Evolutionary conservation across 1,140 invertebrate species (phyloP), one percentile per base, ranked within the genome.

Genomic region (Atta colombica): DNA sequence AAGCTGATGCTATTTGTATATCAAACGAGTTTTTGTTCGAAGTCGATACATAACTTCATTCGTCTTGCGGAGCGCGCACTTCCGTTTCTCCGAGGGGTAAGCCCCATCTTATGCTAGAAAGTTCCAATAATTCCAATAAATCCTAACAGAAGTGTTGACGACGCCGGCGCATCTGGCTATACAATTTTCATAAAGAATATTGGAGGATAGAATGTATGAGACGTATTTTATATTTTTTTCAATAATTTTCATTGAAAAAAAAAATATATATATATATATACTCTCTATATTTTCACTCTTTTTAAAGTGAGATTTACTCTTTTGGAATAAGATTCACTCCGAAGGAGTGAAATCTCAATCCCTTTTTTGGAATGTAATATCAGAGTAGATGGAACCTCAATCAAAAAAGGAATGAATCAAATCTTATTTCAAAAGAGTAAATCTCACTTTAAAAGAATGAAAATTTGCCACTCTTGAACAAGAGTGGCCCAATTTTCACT

Each of bases 91-190:
- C 74, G 74, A 77, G 60, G 61, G 86, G 53, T 69, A 87, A 90
- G 87, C 18, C 45, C 35, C 77, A 35, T 84, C 51, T 69, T 78
- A 39, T 45, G 53, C 77, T 31, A 65, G 28, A 89, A 92, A 90
- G 86, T 91, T 88, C 89, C 89, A 90, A 92, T 92, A 91, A 92
- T 91, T 88, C 89, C 89, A 90, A 92, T 92, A 91, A 92, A 92
- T 91, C 86, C 82, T 88, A 86, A 75, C 75, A 49, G 68, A 89
- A 91, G 75, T 90, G 78, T 91, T 66, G 74, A 86, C 86, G 80
- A 86, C 31, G 80, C 53, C 51, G 49, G 66, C 60, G 65, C 21
- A 39, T 18, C 35, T 35, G 51, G 18, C 69, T 49, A 7, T 75
- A 51, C 58, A 49, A 14, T 51, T 74, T 21, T 51, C 69, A 61